Percentiles rank a stretch among this genome's conserved stretches.
phyloP scores from a whole-genome alignment of 2,888 invertebrate genomes.

The Chouioia cunea region DNA sequence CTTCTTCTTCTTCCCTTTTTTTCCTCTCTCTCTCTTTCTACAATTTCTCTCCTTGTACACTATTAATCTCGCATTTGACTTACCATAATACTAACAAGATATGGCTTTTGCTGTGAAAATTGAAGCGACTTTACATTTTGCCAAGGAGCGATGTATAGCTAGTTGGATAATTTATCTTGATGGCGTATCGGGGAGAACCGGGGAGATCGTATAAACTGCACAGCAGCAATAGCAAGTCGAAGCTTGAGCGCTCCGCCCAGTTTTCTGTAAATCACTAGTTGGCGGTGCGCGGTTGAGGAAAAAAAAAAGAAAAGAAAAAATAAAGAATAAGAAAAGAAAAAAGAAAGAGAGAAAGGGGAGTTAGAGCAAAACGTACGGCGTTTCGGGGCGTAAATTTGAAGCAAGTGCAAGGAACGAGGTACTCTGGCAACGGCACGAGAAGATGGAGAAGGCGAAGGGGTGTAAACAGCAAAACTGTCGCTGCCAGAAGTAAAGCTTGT shows the following conservation, averaged over 20 bases:
- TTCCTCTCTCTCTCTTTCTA: too few relatives aligned
- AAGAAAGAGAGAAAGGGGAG: constrained; percentile 4
- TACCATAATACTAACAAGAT: too few relatives aligned
- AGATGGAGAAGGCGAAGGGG: neutral
- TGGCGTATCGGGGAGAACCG: constrained; percentile 37
- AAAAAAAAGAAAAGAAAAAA: too few relatives aligned
- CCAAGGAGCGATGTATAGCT: neutral
- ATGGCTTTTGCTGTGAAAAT: too few relatives aligned
- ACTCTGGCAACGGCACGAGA: neutral
- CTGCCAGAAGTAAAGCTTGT: neutral
- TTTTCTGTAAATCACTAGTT: constrained; percentile 45
- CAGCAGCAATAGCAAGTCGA: constrained; percentile 40
- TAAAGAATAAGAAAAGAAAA: neutral
- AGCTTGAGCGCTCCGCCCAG: constrained; percentile 40
- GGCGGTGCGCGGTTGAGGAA: constrained; percentile 15
- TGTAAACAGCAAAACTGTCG: constrained; percentile 24
- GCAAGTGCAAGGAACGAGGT: constrained; percentile 47
- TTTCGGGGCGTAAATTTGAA: constrained; percentile 46
- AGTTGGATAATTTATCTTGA: constrained; percentile 47
- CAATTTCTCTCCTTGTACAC: too few relatives aligned
- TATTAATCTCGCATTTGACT: too few relatives aligned
- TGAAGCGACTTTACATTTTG: constrained; percentile 31
- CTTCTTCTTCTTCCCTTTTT: too few relatives aligned
- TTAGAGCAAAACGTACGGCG: constrained; percentile 33
- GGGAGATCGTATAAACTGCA: constrained; percentile 32